A percentile compares a stretch with the other conserved stretches of the same genome.
Evolutionary conservation across 2,888 invertebrate species (phyloP).

Genomic region (Coecobrya sp.): DNA sequence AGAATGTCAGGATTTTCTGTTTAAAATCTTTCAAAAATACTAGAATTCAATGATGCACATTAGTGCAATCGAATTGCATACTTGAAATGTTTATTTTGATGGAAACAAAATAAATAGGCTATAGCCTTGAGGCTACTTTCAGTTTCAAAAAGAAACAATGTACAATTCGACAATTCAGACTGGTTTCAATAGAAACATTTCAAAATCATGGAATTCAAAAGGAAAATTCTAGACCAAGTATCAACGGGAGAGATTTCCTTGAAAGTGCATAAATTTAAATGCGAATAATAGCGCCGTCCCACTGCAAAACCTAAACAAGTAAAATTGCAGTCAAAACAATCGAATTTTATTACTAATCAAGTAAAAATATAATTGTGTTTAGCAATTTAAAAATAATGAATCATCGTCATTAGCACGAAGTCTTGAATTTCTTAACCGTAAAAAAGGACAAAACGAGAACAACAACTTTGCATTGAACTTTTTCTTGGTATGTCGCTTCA

Average conservation of each 20-base stretch:
- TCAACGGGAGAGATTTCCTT: constrained; percentile 26
- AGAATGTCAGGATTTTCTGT: too few relatives aligned
- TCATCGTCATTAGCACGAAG: constrained; percentile 9
- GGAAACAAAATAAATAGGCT: background rate
- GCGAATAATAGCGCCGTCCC: background rate
- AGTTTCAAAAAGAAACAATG: constrained; percentile 9
- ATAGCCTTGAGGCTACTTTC: background rate
- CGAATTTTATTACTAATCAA: background rate
- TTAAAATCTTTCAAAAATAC: too few relatives aligned
- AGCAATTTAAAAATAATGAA: background rate
- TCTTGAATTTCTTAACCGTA: background rate
- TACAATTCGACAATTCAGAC: background rate
- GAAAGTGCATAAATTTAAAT: background rate
- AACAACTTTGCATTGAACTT: constrained; percentile 1
- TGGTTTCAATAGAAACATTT: background rate
- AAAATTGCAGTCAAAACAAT: too few relatives aligned
- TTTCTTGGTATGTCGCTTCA: constrained; percentile 21
- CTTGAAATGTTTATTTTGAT: background rate
- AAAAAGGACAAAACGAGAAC: background rate
- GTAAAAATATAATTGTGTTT: background rate
- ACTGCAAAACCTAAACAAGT: too few relatives aligned
- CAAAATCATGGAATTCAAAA: constrained; percentile 32
- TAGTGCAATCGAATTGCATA: background rate
- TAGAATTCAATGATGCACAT: background rate
- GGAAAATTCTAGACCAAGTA: background rate